These are phyloP conservation scores for Nothura maculosa DNA, from an alignment of 2,797 vertebrate species.

Conservation along the genomic window DNA sequence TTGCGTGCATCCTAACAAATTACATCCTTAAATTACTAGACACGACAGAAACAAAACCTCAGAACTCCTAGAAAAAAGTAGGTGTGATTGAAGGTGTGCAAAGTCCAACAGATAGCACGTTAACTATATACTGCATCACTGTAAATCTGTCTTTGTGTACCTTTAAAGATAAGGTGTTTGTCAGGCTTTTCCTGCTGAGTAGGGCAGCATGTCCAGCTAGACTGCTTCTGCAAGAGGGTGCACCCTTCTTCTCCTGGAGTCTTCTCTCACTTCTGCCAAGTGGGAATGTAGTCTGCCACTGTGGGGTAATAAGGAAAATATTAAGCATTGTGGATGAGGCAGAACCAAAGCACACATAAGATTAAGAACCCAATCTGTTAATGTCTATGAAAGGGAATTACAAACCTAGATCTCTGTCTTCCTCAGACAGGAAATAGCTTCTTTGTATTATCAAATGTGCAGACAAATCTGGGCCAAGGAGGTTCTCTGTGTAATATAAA, in stretches of 20 bases:
- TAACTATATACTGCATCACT: not conserved
- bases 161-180: not conserved
- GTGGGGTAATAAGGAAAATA: not conserved
- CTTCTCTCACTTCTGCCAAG: not conserved
- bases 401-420: not conserved
- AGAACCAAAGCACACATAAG: not conserved
- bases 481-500: not conserved
- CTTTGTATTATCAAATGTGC: not conserved
- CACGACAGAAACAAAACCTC: not conserved
- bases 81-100: fast-evolving
- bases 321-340: not conserved
- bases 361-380: not conserved
- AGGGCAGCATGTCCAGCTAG: fast-evolving
- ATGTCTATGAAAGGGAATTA: not conserved
- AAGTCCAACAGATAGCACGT: fast-evolving
- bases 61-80: fast-evolving
- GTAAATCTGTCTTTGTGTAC: not conserved
- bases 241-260: fast-evolving
- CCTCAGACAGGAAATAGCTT: not conserved
- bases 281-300: not conserved
- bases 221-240: not conserved
- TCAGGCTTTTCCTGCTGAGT: no score
- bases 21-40: not conserved
- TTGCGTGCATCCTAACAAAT: not conserved
- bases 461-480: not conserved